Conservation (phyloP, 92 coral and sea anemone genomes). For the Blastomussa wellsi region DNA sequence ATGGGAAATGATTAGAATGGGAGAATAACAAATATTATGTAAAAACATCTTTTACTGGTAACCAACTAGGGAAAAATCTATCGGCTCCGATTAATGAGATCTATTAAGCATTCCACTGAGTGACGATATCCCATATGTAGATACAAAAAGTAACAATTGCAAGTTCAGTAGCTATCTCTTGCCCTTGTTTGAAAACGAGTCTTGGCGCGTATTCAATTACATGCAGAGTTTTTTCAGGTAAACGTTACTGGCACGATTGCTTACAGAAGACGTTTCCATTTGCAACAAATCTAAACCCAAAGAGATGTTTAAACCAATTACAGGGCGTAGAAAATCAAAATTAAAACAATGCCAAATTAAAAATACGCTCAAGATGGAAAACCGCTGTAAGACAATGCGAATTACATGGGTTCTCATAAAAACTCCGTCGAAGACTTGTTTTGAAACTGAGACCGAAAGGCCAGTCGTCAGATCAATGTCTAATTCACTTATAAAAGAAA, state of each 20-base stretch:
- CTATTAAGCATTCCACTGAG: neutral
- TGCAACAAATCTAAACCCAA: too few relatives aligned
- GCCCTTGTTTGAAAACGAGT: neutral
- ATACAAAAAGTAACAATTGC: neutral
- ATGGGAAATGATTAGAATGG: neutral
- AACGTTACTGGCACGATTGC: neutral
- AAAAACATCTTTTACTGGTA: neutral
- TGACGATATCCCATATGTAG: neutral
- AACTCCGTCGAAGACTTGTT: neutral
- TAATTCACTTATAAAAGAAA: neutral
- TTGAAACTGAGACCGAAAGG: neutral
- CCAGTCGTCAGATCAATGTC: neutral
- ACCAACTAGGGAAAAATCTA: neutral
- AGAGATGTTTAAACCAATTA: too few relatives aligned
- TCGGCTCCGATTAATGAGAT: neutral
- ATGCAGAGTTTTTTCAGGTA: neutral
- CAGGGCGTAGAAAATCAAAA: too few relatives aligned
- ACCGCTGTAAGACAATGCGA: too few relatives aligned
- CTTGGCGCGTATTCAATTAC: neutral
- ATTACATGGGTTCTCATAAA: too few relatives aligned
- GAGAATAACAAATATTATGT: neutral
- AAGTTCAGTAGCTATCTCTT: neutral
- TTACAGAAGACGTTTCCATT: neutral
- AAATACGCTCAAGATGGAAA: too few relatives aligned
- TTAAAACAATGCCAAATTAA: too few relatives aligned